Percentiles rank a stretch among this genome's conserved stretches.
Evolutionary conservation across 2,888 invertebrate species (phyloP).

Genomic region (Trissoscelio sp.): DNA sequence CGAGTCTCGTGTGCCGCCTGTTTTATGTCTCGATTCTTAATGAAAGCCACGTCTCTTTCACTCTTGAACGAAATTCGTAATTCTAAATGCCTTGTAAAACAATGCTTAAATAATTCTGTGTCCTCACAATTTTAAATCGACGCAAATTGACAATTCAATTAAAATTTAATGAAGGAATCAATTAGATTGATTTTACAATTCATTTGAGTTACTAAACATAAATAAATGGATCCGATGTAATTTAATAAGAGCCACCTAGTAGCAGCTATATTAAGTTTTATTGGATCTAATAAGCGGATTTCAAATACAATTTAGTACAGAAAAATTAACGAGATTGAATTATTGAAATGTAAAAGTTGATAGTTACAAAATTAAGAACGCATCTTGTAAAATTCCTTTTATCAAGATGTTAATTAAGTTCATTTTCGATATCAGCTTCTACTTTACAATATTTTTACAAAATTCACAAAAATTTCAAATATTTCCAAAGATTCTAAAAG

Average conservation of each 20-base stretch:
- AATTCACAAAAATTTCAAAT: too few relatives aligned
- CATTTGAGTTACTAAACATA: neutral
- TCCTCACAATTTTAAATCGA: neutral
- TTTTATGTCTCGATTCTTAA: slow-evolving; percentile 13
- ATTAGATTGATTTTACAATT: neutral
- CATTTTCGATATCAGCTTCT: too few relatives aligned
- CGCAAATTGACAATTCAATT: slow-evolving; percentile 1
- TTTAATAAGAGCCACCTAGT: neutral
- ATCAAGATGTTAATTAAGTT: too few relatives aligned
- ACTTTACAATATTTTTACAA: too few relatives aligned
- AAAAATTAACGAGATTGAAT: too few relatives aligned
- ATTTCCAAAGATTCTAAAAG: too few relatives aligned
- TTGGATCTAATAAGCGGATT: too few relatives aligned
- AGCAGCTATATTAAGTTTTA: neutral
- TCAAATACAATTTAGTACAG: too few relatives aligned
- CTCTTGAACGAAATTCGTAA: neutral
- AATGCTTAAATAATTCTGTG: neutral
- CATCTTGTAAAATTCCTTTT: too few relatives aligned
- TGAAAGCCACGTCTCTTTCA: slow-evolving; percentile 1
- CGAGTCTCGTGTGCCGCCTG: slow-evolving; percentile 14
- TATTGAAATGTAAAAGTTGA: neutral
- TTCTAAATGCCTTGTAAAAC: neutral
- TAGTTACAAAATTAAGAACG: neutral
- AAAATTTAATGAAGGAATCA: too few relatives aligned
- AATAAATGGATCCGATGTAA: neutral